Evolutionary conservation across 1,140 invertebrate genomes (phyloP).

Genomic region (Trachelipus rathkii): DNA sequence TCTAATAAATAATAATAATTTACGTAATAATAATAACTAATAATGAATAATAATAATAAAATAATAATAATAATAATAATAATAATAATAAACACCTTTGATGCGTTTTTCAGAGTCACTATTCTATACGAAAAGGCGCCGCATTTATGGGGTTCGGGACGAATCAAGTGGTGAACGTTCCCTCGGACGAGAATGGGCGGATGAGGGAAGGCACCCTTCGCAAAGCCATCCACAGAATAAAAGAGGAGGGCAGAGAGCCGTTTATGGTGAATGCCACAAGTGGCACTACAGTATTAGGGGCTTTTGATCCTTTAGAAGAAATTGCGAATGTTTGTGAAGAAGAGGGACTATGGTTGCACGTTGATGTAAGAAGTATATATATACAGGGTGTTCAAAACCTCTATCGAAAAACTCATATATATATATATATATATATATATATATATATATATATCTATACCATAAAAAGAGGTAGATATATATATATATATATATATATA

Average conservation of each 20-base stretch:
- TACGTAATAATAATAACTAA: too few relatives aligned
- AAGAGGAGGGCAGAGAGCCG: conserved; percentile 53
- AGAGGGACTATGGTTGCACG: conserved; percentile 86
- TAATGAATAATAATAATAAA: neutral
- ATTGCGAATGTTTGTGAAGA: conserved; percentile 77
- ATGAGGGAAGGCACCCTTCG: conserved; percentile 57
- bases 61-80: neutral
- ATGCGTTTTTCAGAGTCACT: conserved; percentile 59
- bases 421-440: too few relatives aligned
- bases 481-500: too few relatives aligned
- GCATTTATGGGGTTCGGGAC: conserved; percentile 67
- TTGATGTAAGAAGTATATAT: conserved; percentile 72
- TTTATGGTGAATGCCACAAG: conserved; percentile 87
- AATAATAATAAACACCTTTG: neutral
- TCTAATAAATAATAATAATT: too few relatives aligned
- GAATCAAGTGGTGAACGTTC: conserved; percentile 69
- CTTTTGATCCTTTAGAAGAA: conserved; percentile 79
- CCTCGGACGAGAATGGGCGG: conserved; percentile 67
- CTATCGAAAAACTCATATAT: too few relatives aligned
- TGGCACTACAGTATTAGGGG: conserved; percentile 70
- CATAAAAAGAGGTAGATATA: too few relatives aligned
- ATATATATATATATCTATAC: too few relatives aligned
- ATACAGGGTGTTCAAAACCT: too few relatives aligned
- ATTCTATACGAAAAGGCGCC: conserved; percentile 83
- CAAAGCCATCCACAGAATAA: conserved; percentile 27